A percentile compares a stretch with the other conserved stretches of the same genome.
Evolutionary conservation across 2,888 invertebrate species (phyloP).

Genomic region (Melitaea athalia): DNA sequence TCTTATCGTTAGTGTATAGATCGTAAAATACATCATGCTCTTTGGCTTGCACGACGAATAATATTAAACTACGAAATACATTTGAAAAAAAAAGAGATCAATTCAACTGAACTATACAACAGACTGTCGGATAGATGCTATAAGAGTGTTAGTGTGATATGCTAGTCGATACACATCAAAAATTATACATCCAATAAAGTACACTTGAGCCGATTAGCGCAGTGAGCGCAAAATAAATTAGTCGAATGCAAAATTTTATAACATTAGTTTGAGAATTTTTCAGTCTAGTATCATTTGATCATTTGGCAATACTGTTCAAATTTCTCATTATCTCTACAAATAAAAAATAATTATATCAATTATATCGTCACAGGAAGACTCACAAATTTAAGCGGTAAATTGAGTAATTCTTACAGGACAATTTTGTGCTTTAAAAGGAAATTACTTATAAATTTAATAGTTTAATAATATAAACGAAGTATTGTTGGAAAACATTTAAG

Average conservation of each 20-base stretch:
- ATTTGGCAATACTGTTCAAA: conserved; percentile 80
- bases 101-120: conserved; percentile 65
- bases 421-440: conserved; percentile 10
- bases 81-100: conserved; percentile 75
- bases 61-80: conserved; percentile 60
- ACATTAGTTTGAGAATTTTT: conserved; percentile 50
- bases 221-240: conserved; percentile 43
- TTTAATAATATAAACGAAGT: conserved; percentile 1
- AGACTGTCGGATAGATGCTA: conserved; percentile 48
- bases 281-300: conserved; percentile 80
- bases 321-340: conserved; percentile 63
- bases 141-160: conserved; percentile 63
- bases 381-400: conserved; percentile 46
- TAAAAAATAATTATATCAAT: conserved; percentile 61
- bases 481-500: conserved; percentile 20
- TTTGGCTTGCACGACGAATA: conserved; percentile 81
- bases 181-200: conserved; percentile 45
- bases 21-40: conserved; percentile 81
- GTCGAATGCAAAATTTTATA: conserved; percentile 41
- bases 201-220: conserved; percentile 59
- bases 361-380: conserved; percentile 75
- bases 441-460: conserved; percentile 6
- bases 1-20: conserved; percentile 75
- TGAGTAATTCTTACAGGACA: conserved; percentile 9
- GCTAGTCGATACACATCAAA: conserved; percentile 50